Evolutionary conservation across 2,888 invertebrate species (phyloP).

Genomic region (Petrolisthes manimaculis): DNA sequence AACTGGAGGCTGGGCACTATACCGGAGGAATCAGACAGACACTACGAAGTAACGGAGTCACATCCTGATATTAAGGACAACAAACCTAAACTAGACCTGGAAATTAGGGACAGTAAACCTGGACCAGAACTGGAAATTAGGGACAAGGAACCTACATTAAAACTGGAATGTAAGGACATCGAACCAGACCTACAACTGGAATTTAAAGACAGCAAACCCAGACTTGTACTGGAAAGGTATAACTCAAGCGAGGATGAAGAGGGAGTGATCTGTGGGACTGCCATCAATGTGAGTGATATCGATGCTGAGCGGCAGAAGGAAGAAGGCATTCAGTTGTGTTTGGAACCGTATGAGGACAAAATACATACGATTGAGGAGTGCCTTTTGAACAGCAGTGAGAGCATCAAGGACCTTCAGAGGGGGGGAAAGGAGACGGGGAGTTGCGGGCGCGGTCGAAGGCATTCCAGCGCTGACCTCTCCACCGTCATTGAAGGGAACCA

Average conservation of each 20-base stretch:
- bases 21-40: conserved; percentile 34
- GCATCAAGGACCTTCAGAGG: neutral
- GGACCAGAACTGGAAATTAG: neutral
- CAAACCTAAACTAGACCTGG: neutral
- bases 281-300: conserved; percentile 48
- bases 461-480: conserved; percentile 37
- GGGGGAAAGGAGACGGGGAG: neutral
- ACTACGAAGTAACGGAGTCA: neutral
- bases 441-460: neutral
- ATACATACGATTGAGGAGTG: conserved; percentile 51
- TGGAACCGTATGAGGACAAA: conserved; percentile 52
- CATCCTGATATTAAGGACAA: too few relatives aligned
- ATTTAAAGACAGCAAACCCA: too few relatives aligned
- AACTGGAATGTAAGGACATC: too few relatives aligned
- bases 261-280: conserved; percentile 40
- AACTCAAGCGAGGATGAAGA: conserved; percentile 52
- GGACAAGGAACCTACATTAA: neutral
- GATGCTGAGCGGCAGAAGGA: conserved; percentile 55
- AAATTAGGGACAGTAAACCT: neutral
- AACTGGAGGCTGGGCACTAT: conserved; percentile 52
- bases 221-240: conserved; percentile 22
- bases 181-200: neutral
- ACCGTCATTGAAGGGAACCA: conserved; percentile 49
- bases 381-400: conserved; percentile 49
- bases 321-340: conserved; percentile 51